Evolutionary conservation across 2,797 vertebrate species (phyloP).

Genomic region (Enteromius radiatus): DNA sequence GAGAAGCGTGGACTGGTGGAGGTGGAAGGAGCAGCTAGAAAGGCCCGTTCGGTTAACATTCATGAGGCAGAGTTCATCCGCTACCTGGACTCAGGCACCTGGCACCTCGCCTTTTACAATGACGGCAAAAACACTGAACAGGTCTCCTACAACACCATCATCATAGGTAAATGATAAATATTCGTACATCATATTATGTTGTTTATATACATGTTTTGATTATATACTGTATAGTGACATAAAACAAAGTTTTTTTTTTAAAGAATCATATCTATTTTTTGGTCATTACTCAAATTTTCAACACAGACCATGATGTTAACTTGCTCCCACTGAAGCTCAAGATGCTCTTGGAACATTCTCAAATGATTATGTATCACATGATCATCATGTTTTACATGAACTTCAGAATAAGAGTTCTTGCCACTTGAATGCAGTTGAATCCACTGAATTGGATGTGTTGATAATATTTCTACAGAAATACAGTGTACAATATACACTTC

Average conservation of each 20-base stretch:
- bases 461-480: neutral
- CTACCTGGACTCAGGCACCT: slow-evolving; percentile 95
- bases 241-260: neutral
- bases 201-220: neutral
- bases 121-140: slow-evolving; percentile 92
- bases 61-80: slow-evolving; percentile 97
- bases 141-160: slow-evolving; percentile 92
- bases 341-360: neutral
- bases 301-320: neutral
- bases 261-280: neutral
- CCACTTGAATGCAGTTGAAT: neutral
- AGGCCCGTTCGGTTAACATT: slow-evolving; percentile 85
- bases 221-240: neutral
- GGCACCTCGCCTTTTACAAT: slow-evolving; percentile 98
- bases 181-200: neutral
- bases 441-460: neutral
- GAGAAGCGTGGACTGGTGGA: slow-evolving; percentile 89
- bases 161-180: slow-evolving; percentile 86
- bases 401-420: neutral
- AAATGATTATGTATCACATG: neutral
- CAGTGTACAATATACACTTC: neutral
- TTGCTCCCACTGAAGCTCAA: neutral
- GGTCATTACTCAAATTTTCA: neutral
- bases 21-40: slow-evolving; percentile 73
- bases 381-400: slow-evolving; percentile 4